phyloP scores from a whole-genome alignment of 1,140 invertebrate species.

The Propsilocerus akamusi region DNA sequence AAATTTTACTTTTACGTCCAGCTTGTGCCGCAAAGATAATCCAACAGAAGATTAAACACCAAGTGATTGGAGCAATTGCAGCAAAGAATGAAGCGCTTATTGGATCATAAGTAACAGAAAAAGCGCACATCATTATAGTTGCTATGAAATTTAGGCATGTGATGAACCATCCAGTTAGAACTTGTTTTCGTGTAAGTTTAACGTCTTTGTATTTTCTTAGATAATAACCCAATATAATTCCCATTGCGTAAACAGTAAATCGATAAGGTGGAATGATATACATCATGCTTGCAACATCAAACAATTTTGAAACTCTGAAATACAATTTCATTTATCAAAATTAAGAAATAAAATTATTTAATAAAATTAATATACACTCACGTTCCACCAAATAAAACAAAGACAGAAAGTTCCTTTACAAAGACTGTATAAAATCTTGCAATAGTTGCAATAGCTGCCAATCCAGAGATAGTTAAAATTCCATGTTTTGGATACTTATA shows the following conservation, averaged over 20 bases:
- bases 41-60: constrained; percentile 48
- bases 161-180: constrained; percentile 34
- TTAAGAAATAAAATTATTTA: constrained; percentile 7
- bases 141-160: constrained; percentile 27
- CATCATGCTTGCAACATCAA: constrained; percentile 47
- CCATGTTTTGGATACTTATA: constrained; percentile 34
- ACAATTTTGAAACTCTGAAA: constrained; percentile 40
- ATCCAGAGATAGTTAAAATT: constrained; percentile 18
- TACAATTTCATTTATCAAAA: too few relatives aligned
- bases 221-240: constrained; percentile 40
- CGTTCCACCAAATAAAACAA: constrained; percentile 45
- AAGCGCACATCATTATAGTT: constrained; percentile 37
- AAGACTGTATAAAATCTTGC: constrained; percentile 39
- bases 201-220: constrained; percentile 27
- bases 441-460: constrained; percentile 33
- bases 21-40: constrained; percentile 39
- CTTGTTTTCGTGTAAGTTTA: constrained; percentile 22
- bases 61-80: constrained; percentile 50
- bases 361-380: constrained; percentile 24
- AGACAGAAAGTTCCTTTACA: constrained; percentile 34
- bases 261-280: constrained; percentile 49
- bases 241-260: constrained; percentile 51
- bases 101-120: constrained; percentile 39
- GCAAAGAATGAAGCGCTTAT: constrained; percentile 45
- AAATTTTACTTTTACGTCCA: constrained; percentile 31